Conservation (phyloP, 2,113 vertebrate genomes). For the Sinocyclocheilus anophthalmus region DNA sequence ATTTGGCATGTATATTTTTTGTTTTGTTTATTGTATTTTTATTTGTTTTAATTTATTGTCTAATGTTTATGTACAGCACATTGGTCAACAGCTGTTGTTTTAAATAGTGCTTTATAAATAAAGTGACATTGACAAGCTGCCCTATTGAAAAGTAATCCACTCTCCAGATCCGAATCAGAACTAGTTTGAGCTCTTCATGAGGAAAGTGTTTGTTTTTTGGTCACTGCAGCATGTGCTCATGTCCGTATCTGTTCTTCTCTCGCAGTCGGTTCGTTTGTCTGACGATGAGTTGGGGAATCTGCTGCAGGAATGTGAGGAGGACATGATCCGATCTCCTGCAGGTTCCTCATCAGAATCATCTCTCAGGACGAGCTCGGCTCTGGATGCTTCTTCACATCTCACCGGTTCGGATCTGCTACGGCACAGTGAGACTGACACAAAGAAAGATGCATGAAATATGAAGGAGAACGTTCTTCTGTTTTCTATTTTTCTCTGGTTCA, state of each 20-base stretch:
- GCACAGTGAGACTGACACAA: neutral
- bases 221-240: too few species aligned
- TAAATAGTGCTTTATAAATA: too few species aligned
- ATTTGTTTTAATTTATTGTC: too few species aligned
- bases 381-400: conserved; percentile 50
- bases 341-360: conserved; percentile 13
- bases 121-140: too few species aligned
- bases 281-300: conserved; percentile 69
- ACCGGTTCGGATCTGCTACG: conserved; percentile 45
- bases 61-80: too few species aligned
- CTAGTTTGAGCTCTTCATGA: neutral
- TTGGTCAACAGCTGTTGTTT: too few species aligned
- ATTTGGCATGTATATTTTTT: too few species aligned
- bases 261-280: conserved; percentile 62
- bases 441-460: neutral
- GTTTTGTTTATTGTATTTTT: too few species aligned
- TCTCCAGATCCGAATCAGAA: too few species aligned
- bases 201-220: too few species aligned
- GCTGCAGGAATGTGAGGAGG: conserved; percentile 61
- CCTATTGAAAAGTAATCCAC: too few species aligned
- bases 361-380: neutral
- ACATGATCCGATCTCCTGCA: conserved; percentile 32
- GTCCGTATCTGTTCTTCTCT: neutral
- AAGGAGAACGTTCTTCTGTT: neutral
- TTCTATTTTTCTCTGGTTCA: neutral